phyloP scores from a whole-genome alignment of 2,113 vertebrate species.

The Egretta garzetta region DNA sequence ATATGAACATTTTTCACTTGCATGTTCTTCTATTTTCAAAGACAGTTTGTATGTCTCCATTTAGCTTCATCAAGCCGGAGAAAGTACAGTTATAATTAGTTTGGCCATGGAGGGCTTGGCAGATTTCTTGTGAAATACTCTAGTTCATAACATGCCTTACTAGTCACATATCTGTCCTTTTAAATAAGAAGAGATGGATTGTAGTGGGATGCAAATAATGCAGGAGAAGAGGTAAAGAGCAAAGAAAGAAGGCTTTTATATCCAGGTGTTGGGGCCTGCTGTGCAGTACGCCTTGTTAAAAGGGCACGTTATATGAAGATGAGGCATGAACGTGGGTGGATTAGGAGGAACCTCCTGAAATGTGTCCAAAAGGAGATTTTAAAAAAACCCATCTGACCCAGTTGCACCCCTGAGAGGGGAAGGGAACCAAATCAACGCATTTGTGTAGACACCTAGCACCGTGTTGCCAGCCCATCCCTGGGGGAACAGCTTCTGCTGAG shows the following conservation, averaged over 20 bases:
- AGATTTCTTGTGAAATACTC: slow-evolving; percentile 36
- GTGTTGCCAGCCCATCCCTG: neutral
- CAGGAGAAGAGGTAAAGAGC: neutral
- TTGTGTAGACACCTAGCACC: neutral
- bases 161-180: slow-evolving; percentile 57
- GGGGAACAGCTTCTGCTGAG: neutral
- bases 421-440: neutral
- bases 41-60: slow-evolving; percentile 53
- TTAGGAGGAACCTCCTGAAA: slow-evolving; percentile 4
- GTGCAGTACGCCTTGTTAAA: neutral
- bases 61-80: slow-evolving; percentile 42
- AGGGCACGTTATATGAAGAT: neutral
- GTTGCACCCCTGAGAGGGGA: neutral
- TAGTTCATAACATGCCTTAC: slow-evolving; percentile 40
- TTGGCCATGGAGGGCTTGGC: slow-evolving; percentile 25
- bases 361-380: neutral
- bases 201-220: neutral
- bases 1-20: neutral
- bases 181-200: slow-evolving; percentile 54
- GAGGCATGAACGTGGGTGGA: neutral
- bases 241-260: neutral
- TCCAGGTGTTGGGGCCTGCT: neutral
- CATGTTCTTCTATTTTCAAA: slow-evolving; percentile 45
- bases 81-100: slow-evolving; percentile 48
- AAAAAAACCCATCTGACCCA: neutral